Base-by-base conservation (phyloP, 1,140 invertebrate genomes). In the Macrobrachium nipponense region DNA sequence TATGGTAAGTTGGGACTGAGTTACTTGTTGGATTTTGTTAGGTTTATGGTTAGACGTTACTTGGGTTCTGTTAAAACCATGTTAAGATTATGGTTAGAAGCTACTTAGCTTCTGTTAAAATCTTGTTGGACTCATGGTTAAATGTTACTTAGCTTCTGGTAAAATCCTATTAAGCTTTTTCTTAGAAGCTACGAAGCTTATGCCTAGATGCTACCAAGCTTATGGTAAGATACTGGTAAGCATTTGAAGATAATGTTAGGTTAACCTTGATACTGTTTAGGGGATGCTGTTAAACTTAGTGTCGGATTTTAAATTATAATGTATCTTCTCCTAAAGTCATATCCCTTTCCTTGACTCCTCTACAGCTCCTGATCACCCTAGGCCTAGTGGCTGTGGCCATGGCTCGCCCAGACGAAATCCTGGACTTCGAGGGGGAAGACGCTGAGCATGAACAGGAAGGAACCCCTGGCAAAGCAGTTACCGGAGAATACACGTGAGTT, bases 401-500 rank as follows among this genome's bases (percentile, higher is more conserved):
- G 11, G 66, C 66, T n/a, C 66, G 15, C n/a, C 66, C 66, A 12
- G n/a, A 68, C 18, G 66, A 68, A 27, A 68, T 68, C 66, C 66
- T 68, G 4, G 66, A 68, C 66, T 68, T 68, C 66, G 66, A 68
- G n/a, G 66, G 66, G 20, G 66, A 68, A 6, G 66, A 68, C 66
- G 66, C 66, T n/a, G 66, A 68, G 18, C 66, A 68, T 14, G 66
- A 68, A 20, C 66, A 68, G n/a, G 66, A 68, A 18, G 66, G 66
- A 20, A 27, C 20, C 20, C 66, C 66, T 10, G 66, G 66, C 15
- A 68, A 68, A 27, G 15, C 66, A 12, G 66, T 68, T 5, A 68
- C 66, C 0, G 66, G 66, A 15, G 66, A 68, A 20, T 68, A 68
- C 66, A 68, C 14, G 66, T 68, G 14, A 68, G 66, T 23, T n/a